Evolutionary conservation across 2,797 vertebrate genomes (phyloP), one percentile per base, ranked within the genome.

Genomic region (Poeciliopsis turneri): DNA sequence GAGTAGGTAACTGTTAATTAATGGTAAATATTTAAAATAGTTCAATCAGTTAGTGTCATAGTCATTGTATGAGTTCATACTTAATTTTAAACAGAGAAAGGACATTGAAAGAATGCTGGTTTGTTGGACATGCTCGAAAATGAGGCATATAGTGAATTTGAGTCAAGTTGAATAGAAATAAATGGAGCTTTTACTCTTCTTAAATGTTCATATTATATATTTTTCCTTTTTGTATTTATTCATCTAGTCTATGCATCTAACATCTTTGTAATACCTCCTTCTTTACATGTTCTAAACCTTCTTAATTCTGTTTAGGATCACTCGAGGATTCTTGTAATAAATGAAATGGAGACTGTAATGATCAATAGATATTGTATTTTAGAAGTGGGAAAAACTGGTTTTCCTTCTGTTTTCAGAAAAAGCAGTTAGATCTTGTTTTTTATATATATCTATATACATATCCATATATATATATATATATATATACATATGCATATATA

Each of bases 41-140:
- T 45, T 72, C 47, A 78, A 71, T 83, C 25, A 78, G n/a, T 33
- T 8, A 12, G 33, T 72, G 11, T 39, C 70, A 69, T 47, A 55
- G 41, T 5, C 33, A 71, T 28, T 78, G 18, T 66, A n/a, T 71
- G 5, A 61, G 25, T 57, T 39, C 5, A 25, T n/a, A 10, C 46
- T 36, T 49, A 70, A 72, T 70, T 45, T 73, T 11, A 46, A 51
- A 33, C 28, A 61, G 57, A 61, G 12, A 30, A 61, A 61, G 57
- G 57, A 61, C 59, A 25, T 25, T 25, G 23, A 53, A 25, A n/a
- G 61, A 75, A 36, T 74, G 16, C 25, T 59, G 53, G 30, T 80
- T 79, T 41, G 39, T 23, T 72, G 13, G 28, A 45, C 28, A 13
- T 75, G 45, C 16, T 69, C 66, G 23, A 43, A 25, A 69, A 69